Evolutionary conservation across 2,797 vertebrate species (phyloP), one percentile per base, ranked within the genome.

Genomic region (Buceros bicornis): DNA sequence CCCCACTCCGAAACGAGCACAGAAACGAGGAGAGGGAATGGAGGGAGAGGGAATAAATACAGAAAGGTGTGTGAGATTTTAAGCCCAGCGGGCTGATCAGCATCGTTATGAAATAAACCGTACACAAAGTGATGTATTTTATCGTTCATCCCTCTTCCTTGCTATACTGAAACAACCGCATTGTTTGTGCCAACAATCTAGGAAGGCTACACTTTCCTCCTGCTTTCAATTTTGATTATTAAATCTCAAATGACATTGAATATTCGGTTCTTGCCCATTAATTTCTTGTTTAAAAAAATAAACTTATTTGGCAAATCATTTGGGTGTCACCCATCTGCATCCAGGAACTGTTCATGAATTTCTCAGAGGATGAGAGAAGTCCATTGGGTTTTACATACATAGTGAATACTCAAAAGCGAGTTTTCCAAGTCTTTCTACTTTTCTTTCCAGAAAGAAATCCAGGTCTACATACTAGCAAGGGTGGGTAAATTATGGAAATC

Each of bases 401-500:
- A 95, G 94, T 80, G 84, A 83, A 50, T 78, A 88, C 93, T 97
- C 94, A 93, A 97, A 97, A 97, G 92, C 95, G 31, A 97, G 95
- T 96, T 97, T 90, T 94, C 95, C 90, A 15, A 96, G 93, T 95
- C 95, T 97, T 95, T 96, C 92, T 94, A 95, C 95, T 97, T 97
- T 95, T 93, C 93, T 90, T 95, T 95, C 95, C 93, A 90, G 93
- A 95, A 97, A 95, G 95, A 95, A 97, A 97, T 97, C 95, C 96
- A 96, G 95, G 95, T 97, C 96, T 97, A 96, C 97, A 96, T 96
- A 95, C 93, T 88, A 96, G 94, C 83, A 97, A 96, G 94, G 88
- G 87, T 95, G 96, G 92, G 92, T 97, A 96, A 97, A 95, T 97
- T 97, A 97, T 95, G 95, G 97, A 97, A 97, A 98, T 97, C 97